phyloP scores from a whole-genome alignment of 2,888 invertebrate genomes.

The Dioctria rufipes region DNA sequence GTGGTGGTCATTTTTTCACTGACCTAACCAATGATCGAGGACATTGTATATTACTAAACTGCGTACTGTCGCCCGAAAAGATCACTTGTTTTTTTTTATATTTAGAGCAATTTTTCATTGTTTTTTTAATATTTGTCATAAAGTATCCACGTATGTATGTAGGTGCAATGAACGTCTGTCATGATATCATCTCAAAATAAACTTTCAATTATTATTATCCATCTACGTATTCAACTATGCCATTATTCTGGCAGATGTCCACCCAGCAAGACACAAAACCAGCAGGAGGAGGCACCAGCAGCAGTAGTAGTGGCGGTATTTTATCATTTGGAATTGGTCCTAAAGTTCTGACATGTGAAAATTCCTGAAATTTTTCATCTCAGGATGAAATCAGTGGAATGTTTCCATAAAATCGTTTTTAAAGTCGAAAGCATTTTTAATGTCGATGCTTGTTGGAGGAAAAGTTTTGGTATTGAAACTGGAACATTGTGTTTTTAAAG shows the following conservation, averaged over 20 bases:
- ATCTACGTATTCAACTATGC: slow-evolving; percentile 4
- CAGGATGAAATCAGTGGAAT: background rate
- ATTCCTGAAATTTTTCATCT: slow-evolving; percentile 43
- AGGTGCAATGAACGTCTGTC: slow-evolving; percentile 31
- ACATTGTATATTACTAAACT: too few relatives aligned
- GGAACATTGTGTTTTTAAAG: slow-evolving; percentile 23
- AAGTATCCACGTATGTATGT: background rate
- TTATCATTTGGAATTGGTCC: slow-evolving; percentile 42
- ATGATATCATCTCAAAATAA: slow-evolving; percentile 42
- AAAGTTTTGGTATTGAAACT: slow-evolving; percentile 21
- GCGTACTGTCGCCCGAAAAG: too few relatives aligned
- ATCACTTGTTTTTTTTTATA: too few relatives aligned
- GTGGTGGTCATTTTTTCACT: background rate
- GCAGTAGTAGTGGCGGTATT: background rate
- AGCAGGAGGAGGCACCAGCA: too few relatives aligned
- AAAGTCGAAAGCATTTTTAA: background rate
- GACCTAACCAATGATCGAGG: background rate
- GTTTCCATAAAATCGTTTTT: slow-evolving; percentile 31
- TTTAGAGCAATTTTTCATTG: background rate
- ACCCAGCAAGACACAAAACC: background rate
- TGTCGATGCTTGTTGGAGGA: too few relatives aligned
- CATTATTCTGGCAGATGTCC: slow-evolving; percentile 48
- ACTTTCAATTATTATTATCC: slow-evolving; percentile 46
- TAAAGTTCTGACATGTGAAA: slow-evolving; percentile 40
- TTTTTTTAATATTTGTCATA: background rate